Evolutionary conservation across 2,113 vertebrate species (phyloP).

Genomic region (Pycnonotus jocosus): DNA sequence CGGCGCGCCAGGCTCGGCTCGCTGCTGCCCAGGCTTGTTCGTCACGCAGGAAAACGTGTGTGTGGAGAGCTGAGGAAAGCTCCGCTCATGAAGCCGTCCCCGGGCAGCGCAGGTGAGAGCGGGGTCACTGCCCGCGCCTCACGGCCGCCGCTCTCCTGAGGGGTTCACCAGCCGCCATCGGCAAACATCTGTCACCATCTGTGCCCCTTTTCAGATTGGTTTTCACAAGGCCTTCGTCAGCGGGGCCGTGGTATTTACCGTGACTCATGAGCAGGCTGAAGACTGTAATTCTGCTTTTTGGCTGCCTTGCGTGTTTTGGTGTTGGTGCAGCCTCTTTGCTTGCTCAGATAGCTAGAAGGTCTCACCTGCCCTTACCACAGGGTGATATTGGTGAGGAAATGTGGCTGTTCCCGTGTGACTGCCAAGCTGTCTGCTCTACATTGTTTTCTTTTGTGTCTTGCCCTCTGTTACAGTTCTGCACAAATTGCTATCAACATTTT

Average conservation of each 20-base stretch:
- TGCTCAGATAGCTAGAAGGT: background rate
- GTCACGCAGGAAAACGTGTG: background rate
- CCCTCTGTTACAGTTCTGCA: background rate
- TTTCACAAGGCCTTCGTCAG: background rate
- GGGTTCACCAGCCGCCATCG: accelerated
- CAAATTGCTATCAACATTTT: background rate
- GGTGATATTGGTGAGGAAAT: accelerated
- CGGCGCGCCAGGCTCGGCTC: background rate
- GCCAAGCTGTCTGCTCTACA: background rate
- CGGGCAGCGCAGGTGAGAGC: background rate
- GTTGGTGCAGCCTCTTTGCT: background rate
- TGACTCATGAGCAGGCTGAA: background rate
- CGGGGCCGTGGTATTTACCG: background rate
- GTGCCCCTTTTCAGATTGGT: background rate
- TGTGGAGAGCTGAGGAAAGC: background rate
- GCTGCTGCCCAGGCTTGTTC: background rate
- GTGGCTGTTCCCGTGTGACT: accelerated
- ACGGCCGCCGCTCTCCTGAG: background rate
- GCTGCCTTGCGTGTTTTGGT: background rate
- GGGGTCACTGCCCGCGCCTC: background rate
- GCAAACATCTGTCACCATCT: background rate
- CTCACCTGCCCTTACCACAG: background rate
- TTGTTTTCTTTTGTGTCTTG: background rate
- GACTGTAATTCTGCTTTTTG: background rate
- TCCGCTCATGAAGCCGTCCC: background rate